phyloP scores from a whole-genome alignment of 1,140 invertebrate genomes.

The Catajapyx aquilonaris region DNA sequence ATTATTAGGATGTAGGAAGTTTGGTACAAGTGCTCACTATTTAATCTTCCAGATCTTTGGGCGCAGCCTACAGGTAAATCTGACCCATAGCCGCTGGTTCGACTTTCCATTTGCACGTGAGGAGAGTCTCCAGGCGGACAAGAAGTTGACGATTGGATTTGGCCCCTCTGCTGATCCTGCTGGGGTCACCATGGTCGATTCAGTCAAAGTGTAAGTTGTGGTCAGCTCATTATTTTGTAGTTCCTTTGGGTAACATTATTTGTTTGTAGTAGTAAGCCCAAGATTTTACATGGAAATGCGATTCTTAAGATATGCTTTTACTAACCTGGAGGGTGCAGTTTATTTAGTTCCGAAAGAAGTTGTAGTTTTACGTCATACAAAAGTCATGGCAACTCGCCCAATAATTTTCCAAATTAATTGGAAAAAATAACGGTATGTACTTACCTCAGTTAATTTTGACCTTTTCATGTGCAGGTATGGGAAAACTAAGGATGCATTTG shows the following conservation, averaged over 20 bases:
- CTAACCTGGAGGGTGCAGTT: too few relatives aligned
- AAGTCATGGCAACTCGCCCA: too few relatives aligned
- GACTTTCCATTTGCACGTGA: conserved; percentile 86
- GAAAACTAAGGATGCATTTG: conserved; percentile 87
- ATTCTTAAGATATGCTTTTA: too few relatives aligned
- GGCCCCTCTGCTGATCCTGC: conserved; percentile 75
- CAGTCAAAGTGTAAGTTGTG: conserved; percentile 51
- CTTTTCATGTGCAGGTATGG: conserved; percentile 49
- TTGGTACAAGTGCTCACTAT: neutral
- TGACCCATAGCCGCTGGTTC: conserved; percentile 73
- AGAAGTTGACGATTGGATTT: conserved; percentile 74
- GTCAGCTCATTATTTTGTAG: conserved; percentile 5
- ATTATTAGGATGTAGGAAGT: too few relatives aligned
- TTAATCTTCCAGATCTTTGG: conserved; percentile 41
- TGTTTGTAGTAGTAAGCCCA: too few relatives aligned
- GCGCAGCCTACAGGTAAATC: conserved; percentile 48
- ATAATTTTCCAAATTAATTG: too few relatives aligned
- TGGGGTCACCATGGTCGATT: conserved; percentile 78
- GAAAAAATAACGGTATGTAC: too few relatives aligned
- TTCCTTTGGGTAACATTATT: conserved; percentile 1
- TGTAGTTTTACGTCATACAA: too few relatives aligned
- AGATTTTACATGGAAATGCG: too few relatives aligned
- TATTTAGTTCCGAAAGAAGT: too few relatives aligned
- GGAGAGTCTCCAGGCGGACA: conserved; percentile 81
- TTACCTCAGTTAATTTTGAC: too few relatives aligned